Evolutionary conservation across 2,888 invertebrate species (phyloP), one percentile per base, ranked within the genome.

Genomic region (Arrhopalites spinosus): DNA sequence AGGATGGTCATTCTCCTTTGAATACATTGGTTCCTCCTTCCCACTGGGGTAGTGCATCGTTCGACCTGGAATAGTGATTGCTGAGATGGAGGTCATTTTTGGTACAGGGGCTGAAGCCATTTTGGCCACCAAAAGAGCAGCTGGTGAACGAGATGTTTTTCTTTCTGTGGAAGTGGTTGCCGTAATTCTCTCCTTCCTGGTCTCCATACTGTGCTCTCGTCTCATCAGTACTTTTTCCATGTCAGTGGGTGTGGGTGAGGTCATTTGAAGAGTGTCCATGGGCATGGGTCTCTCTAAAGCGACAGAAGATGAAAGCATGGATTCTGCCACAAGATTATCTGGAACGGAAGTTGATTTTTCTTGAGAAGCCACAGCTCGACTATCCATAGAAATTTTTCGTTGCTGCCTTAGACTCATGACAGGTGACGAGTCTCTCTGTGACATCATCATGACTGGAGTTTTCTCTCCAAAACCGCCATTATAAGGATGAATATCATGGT

Each of bases 401-500:
- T 13, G 8, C 25, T 3, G n/a, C n/a, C 23, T 23, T 53, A 8
- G n/a, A 53, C 1, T 11, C 20, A 25, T 20, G 25, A 23, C 15
- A 3, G 1, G 59, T 13, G 11, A 59, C 53, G 53, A 23, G 23
- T 7, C 13, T 2, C 23, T n/a, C n/a, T n/a, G 53, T 56, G 61
- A 25, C n/a, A 63, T 63, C 5, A 63, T 29, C 5, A 77, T 20
- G 20, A 77, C 36, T 59, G 77, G 77, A 72, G 67, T 71, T 36
- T 75, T 74, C 20, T 75, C 77, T 1, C 77, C 77, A 47, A 72
- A 77, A 8, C 77, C 77, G 15, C 75, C 77, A 29, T 75, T n/a
- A 36, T 77, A 77, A 3, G 56, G 29, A 17, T 67, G 67, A 15
- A 77, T 68, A 27, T 76, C 69, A n/a, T 53, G 36, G 1, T 69